Percentiles rank a stretch among this genome's conserved stretches.
Evolutionary conservation across 2,797 vertebrate species (phyloP).

Genomic region (Enoplosus armatus): DNA sequence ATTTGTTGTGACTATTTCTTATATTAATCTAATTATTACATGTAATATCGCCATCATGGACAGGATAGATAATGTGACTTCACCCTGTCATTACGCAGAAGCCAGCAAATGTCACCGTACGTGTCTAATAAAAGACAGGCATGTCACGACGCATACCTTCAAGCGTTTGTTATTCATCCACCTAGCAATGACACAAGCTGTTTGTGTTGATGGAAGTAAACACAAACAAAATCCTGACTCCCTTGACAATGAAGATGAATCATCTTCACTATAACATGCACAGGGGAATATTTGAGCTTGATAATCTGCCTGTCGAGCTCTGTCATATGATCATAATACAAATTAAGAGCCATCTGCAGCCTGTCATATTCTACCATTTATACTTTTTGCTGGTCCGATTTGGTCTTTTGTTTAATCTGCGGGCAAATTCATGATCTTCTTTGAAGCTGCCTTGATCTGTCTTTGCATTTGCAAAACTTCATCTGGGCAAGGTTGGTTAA

Average conservation of each 20-base stretch:
- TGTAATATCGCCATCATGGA: not conserved
- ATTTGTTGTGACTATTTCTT: not conserved
- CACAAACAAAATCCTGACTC: conserved; percentile 1
- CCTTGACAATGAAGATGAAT: conserved; percentile 11
- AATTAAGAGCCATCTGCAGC: not conserved
- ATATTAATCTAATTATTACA: not conserved
- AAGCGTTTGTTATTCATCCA: not conserved
- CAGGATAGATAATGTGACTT: not conserved
- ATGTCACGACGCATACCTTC: not conserved
- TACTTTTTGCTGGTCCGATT: not conserved
- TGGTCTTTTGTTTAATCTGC: not conserved
- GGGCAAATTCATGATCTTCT: not conserved
- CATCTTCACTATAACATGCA: not conserved
- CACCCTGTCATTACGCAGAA: not conserved
- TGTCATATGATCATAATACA: not conserved
- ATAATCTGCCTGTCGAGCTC: not conserved
- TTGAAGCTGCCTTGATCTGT: not conserved
- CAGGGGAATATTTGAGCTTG: not conserved
- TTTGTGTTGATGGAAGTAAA: not conserved
- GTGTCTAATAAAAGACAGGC: conserved; percentile 12
- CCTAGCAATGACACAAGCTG: not conserved
- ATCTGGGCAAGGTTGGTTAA: too few relatives aligned
- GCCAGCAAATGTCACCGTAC: not conserved
- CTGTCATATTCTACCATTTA: not conserved
- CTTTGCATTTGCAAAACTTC: too few relatives aligned